Conservation (phyloP, 2,113 vertebrate species). For the Xiphorhynchus elegans region DNA sequence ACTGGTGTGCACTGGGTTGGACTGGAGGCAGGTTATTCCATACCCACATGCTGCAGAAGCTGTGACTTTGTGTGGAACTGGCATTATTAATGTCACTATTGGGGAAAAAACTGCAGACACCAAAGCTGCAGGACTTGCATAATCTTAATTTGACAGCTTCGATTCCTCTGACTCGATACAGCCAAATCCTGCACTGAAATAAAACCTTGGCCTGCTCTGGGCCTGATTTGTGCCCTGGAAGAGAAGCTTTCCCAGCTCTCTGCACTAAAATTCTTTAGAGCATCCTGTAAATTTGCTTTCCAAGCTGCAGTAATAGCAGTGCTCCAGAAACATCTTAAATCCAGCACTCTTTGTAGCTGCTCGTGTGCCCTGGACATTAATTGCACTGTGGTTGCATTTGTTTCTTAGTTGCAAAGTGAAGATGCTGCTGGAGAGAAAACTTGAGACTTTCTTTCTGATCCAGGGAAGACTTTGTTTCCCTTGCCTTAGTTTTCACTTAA, state of each 20-base stretch:
- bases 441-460: neutral
- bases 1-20: neutral
- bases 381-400: neutral
- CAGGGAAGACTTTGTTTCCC: neutral
- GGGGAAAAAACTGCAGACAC: neutral
- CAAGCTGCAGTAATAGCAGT: neutral
- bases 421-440: neutral
- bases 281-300: neutral
- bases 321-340: slow-evolving; percentile 9
- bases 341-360: neutral
- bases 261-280: neutral
- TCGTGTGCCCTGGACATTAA: neutral
- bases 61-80: neutral
- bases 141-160: neutral
- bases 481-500: neutral
- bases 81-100: neutral
- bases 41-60: neutral
- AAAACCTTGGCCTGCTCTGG: neutral
- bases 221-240: neutral
- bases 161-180: neutral
- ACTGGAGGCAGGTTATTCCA: neutral
- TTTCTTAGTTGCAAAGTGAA: neutral
- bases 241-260: neutral
- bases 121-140: neutral
- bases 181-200: neutral